Evolutionary conservation across 2,797 vertebrate genomes (phyloP).

Genomic region (Taeniopygia guttata): DNA sequence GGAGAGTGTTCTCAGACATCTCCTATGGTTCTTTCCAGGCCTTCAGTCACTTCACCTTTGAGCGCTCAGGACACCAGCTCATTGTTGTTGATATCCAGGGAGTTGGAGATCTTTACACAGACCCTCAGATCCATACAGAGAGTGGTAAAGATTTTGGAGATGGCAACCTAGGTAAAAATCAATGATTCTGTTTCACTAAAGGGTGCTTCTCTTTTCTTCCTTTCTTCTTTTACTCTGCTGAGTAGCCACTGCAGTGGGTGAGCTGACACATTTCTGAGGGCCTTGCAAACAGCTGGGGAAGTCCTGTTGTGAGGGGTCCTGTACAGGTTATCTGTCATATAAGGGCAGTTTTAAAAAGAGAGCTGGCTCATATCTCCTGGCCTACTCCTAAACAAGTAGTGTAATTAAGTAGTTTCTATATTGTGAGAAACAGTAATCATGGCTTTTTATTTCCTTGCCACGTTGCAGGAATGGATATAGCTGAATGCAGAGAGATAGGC

Average conservation of each 20-base stretch:
- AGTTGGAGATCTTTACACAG: constrained; percentile 96
- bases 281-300: neutral
- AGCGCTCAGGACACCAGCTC: constrained; percentile 95
- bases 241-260: neutral
- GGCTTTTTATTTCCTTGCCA: neutral
- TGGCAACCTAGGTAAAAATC: constrained; percentile 89
- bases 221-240: no score
- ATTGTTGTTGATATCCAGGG: constrained; percentile 98
- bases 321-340: neutral
- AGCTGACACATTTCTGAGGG: neutral
- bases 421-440: neutral
- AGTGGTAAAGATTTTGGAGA: constrained; percentile 93
- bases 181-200: neutral
- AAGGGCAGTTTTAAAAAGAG: neutral
- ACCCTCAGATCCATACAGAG: constrained; percentile 97
- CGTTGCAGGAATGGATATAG: neutral
- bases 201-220: neutral
- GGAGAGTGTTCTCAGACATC: neutral
- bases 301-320: neutral
- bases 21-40: constrained; percentile 75
- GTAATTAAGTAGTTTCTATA: neutral
- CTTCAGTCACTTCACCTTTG: constrained; percentile 96
- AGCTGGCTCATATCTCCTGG: neutral
- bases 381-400: neutral
- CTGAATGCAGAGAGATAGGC: neutral